Conservation (phyloP, 2,797 vertebrate species). For the Galago senegalensis region DNA sequence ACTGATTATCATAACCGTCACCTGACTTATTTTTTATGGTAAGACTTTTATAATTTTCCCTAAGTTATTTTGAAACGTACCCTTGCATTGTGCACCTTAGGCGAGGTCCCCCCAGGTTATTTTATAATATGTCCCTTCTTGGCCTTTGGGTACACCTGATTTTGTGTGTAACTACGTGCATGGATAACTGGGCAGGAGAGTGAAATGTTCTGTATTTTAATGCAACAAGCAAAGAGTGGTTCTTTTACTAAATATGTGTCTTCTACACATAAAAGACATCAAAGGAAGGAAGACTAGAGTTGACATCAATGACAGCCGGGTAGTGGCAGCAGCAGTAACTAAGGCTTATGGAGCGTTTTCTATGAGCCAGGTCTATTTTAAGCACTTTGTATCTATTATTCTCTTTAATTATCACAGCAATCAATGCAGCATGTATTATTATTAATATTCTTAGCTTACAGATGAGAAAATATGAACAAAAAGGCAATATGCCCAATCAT, state of each 20-base stretch:
- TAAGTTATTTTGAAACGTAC: no score
- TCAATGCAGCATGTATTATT: background rate
- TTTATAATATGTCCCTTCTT: background rate
- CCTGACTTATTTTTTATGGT: no score
- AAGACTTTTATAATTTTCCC: no score
- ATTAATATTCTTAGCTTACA: conserved; percentile 16
- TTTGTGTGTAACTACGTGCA: background rate
- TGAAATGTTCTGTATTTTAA: background rate
- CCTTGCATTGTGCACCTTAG: no score
- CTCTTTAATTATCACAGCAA: background rate
- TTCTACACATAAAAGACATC: background rate
- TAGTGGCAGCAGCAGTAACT: background rate
- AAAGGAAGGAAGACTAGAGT: background rate
- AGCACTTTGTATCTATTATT: background rate
- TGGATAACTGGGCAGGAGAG: background rate
- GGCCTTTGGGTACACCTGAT: background rate
- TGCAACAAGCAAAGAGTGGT: background rate
- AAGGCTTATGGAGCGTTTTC: background rate
- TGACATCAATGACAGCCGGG: background rate
- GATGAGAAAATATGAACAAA: background rate
- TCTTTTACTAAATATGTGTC: background rate
- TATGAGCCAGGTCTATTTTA: background rate
- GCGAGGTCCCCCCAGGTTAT: no score
- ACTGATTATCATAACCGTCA: no score
- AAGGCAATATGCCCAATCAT: background rate